phyloP scores from a whole-genome alignment of 2,797 vertebrate species.

The Leptoclinus maculatus region DNA sequence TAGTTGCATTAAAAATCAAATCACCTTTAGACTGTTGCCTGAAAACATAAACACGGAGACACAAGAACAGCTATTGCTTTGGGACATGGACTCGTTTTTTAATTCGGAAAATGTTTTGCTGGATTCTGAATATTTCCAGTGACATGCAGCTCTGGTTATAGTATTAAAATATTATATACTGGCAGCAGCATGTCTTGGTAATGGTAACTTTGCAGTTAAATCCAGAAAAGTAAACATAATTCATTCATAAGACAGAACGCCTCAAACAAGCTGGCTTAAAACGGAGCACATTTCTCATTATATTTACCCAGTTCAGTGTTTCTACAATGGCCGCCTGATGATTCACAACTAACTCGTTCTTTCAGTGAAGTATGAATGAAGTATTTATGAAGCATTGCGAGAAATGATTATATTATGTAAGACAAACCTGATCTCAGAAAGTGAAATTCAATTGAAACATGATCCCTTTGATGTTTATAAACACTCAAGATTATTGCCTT shows the following conservation, averaged over 20 bases:
- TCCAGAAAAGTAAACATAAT: not conserved
- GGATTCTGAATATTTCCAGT: not conserved
- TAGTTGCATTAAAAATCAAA: not conserved
- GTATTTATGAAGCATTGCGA: not conserved
- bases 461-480: not conserved
- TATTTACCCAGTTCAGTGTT: conserved; percentile 11
- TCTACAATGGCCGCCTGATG: not conserved
- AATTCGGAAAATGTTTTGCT: not conserved
- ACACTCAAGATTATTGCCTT: not conserved
- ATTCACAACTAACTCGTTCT: not conserved
- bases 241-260: conserved; percentile 4
- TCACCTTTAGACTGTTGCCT: not conserved
- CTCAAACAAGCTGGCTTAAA: not conserved
- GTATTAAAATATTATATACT: not conserved
- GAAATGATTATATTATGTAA: not conserved
- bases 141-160: not conserved
- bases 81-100: not conserved
- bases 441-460: not conserved
- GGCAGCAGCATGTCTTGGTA: not conserved
- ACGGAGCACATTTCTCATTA: conserved; percentile 8
- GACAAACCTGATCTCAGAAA: not conserved
- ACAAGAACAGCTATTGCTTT: not conserved
- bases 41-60: not conserved
- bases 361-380: not conserved
- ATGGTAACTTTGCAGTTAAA: not conserved